Percentiles rank a stretch among this genome's conserved stretches.
phyloP scores from a whole-genome alignment of 2,113 vertebrate genomes.

The Canis aureus region DNA sequence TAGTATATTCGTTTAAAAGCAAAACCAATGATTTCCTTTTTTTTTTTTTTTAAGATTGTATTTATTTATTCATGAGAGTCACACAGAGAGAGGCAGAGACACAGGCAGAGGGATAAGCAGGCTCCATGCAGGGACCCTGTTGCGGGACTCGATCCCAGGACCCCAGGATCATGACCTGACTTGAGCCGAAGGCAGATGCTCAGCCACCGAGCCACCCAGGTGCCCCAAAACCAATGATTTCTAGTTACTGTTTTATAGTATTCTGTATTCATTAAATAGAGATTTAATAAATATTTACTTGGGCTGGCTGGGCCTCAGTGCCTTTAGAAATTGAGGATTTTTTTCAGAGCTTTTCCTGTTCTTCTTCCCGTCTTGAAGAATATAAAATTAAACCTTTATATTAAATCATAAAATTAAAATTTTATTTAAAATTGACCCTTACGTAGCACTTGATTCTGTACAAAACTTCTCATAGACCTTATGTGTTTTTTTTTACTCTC shows the following conservation, averaged over 20 bases:
- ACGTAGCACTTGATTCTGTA: not conserved
- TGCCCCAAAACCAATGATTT: not conserved
- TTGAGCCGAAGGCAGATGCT: no score
- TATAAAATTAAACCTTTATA: not conserved
- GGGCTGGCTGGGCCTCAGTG: not conserved
- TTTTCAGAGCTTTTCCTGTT: not conserved
- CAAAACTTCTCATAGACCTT: not conserved
- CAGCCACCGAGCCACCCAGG: no score
- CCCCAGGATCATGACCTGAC: no score
- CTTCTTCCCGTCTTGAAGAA: slow-evolving; percentile 4
- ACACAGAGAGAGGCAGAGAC: no score
- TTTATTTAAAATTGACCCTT: not conserved
- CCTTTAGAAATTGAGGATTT: slow-evolving; percentile 29
- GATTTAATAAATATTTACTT: slow-evolving; percentile 15
- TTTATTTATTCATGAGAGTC: no score
- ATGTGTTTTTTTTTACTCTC: not conserved
- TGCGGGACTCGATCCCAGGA: no score
- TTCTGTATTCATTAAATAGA: not conserved
- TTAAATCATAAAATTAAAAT: not conserved
- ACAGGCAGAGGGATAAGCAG: no score
- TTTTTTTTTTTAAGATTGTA: no score
- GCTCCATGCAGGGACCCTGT: no score
- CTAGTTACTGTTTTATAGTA: not conserved
- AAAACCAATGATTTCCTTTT: not conserved
- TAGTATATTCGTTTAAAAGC: not conserved